A percentile compares a stretch with the other conserved stretches of the same genome.
These are phyloP conservation scores for Heteromormyrus szaboi DNA, from an alignment of 2,797 vertebrate species.

Conservation along the genomic window DNA sequence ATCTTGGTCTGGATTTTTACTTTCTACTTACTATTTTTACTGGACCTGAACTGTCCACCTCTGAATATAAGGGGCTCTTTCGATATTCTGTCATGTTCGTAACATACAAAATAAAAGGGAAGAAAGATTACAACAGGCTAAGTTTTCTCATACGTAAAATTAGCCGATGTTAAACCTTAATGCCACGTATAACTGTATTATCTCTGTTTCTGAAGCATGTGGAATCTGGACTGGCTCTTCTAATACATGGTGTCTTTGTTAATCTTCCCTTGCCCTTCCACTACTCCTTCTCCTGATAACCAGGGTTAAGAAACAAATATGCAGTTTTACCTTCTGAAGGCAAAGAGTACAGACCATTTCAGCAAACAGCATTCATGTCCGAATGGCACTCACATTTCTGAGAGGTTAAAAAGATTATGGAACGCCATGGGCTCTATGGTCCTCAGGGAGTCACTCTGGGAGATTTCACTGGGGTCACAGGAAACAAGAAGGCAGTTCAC, in stretches of 20 bases:
- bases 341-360: neutral
- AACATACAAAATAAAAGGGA: neutral
- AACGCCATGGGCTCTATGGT: slow-evolving; percentile 72
- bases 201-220: neutral
- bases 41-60: neutral
- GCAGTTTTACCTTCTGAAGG: neutral
- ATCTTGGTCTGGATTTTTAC: neutral
- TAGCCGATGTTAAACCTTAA: neutral
- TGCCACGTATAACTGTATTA: neutral
- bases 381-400: slow-evolving; percentile 72
- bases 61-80: neutral
- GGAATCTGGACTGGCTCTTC: neutral
- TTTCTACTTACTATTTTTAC: neutral
- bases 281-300: neutral
- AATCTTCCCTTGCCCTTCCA: neutral
- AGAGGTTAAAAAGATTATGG: slow-evolving; percentile 70
- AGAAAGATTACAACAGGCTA: neutral
- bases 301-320: neutral
- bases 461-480: slow-evolving; percentile 64
- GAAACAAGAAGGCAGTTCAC: slow-evolving; percentile 21
- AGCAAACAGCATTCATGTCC: neutral
- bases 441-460: slow-evolving; percentile 74
- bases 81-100: neutral
- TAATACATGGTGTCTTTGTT: neutral
- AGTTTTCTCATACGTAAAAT: neutral